Base-by-base conservation (phyloP, 2,113 vertebrate genomes). In the Silurus asotus region DNA sequence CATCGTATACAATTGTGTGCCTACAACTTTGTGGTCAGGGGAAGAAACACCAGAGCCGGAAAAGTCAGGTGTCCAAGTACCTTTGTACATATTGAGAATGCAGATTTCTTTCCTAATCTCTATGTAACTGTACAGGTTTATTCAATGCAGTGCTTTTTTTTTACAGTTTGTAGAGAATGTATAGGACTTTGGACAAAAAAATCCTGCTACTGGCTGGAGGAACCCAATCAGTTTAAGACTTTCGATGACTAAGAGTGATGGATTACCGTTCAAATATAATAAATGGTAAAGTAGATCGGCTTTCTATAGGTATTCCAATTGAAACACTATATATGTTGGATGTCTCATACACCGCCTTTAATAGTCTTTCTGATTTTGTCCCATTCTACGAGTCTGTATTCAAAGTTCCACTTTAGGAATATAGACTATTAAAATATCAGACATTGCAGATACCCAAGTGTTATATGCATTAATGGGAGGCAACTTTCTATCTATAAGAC, bases 401-500 rank as follows among this genome's bases (percentile, higher is more conserved):
- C 37, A 37, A 37, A 37, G 37, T 80, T 83, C 58, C n/a, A 64
- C 85, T 76, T 84, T 59, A 58, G 85, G 75, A 85, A 51, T 86
- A 90, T 88, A 84, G 90, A 86, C 85, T 87, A 85, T 81, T 49
- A 59, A 53, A 86, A 62, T 87, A 88, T 88, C 28, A 37, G 28
- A 77, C 88, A 81, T 67, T 86, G 72, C 84, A 86, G 88, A 89
- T 51, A 84, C 85, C 37, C 74, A 85, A 89, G 88, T 81, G 83
- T 78, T 85, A 82, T 81, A 90, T 65, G 77, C 82, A 83, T 87
- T 88, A 83, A 85, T 90, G 49, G 84, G 78, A 84, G 48, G 65
- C 86, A 61, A 78, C 51, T 78, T 87, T 83, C 75, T 49, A 84
- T 92, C 88, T 82, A 91, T 89, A 87, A 77, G 25, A 56, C n/a